Base-by-base conservation (phyloP, 2,888 invertebrate species). In the Exephanes ischioxanthus region DNA sequence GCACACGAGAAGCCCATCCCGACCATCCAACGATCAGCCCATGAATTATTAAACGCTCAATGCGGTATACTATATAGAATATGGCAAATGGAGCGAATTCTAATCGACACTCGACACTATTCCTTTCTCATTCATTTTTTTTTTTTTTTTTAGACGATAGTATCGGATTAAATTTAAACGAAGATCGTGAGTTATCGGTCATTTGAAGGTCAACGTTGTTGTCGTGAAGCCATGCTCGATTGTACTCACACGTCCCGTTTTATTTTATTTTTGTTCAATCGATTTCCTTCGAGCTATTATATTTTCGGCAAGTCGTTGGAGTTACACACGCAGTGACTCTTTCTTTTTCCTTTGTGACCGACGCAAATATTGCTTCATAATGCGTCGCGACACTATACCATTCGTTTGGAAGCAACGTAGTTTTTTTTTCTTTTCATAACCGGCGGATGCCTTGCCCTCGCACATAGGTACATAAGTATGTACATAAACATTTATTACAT, bases 41-140 rank as follows among this genome's bases (percentile, higher is more conserved):
- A 85, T 85, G 85, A 85, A 85, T 85, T 83, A 85, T 85, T 79
- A 85, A 85, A 85, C 85, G 80, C 77, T 83, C 80, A 76, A 85
- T 80, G 72, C 82, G 51, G 53, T 67, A 61, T 76, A 82, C 70
- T 11, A 11, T 41, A 41, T 11, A 58, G 53, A 72, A 66, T 78
- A 85, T 79, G 76, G 85, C 85, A 85, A 85, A 85, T 82, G 85
- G 85, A 82, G 79, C 82, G 82, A 82, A 80, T 76, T 71, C 79
- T 85, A 80, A 85, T 85, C 79, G 79, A 66, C 41, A 41, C 68
- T 58, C 19, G 22, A 61, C 26, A 19, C 63, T 33, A 55, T 78
- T 72, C 63, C 70, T 75, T 71, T 76, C 19, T 63, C 19, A 51
- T 61, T 61, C 48, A 37, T 58, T 67, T 58, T 5, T 51, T n/a